phyloP scores from a whole-genome alignment of 1,140 invertebrate genomes.

The Aphaenogaster ashmeadi region DNA sequence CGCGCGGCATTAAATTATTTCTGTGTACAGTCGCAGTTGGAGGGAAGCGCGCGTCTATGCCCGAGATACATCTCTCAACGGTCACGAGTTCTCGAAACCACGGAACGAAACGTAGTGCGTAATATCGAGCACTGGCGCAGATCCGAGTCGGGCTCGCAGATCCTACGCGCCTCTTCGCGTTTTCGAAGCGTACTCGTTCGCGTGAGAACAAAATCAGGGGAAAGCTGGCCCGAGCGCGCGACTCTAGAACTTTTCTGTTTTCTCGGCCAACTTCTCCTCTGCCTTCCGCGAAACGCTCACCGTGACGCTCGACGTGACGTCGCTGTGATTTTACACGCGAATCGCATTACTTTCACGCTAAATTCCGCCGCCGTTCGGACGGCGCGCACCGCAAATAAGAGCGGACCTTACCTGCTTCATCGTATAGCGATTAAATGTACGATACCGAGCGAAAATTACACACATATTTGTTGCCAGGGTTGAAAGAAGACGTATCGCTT shows the following conservation, averaged over 20 bases:
- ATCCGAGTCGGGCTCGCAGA: background rate
- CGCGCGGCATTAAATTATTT: background rate
- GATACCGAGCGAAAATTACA: background rate
- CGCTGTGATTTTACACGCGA: conserved; percentile 58
- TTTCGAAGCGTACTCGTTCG: conserved; percentile 61
- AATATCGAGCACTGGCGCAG: background rate
- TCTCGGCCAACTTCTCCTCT: conserved; percentile 66
- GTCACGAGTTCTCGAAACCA: background rate
- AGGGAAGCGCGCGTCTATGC: background rate
- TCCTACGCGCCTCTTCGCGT: background rate
- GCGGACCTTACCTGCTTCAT: conserved; percentile 10
- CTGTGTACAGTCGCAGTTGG: no score
- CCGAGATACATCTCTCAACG: background rate
- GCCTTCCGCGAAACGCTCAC: conserved; percentile 36
- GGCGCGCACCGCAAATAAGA: background rate
- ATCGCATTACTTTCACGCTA: conserved; percentile 70
- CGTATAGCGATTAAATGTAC: background rate
- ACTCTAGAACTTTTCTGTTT: conserved; percentile 76
- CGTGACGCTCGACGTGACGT: conserved; percentile 38
- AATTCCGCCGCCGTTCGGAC: conserved; percentile 46
- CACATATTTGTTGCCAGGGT: background rate
- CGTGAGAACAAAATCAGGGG: conserved; percentile 78
- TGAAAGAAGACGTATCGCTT: background rate
- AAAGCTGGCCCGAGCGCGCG: conserved; percentile 68
- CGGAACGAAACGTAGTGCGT: no score